These are phyloP conservation scores for Lamproptera curius DNA, from an alignment of 2,888 invertebrate species.

Conservation along the genomic window DNA sequence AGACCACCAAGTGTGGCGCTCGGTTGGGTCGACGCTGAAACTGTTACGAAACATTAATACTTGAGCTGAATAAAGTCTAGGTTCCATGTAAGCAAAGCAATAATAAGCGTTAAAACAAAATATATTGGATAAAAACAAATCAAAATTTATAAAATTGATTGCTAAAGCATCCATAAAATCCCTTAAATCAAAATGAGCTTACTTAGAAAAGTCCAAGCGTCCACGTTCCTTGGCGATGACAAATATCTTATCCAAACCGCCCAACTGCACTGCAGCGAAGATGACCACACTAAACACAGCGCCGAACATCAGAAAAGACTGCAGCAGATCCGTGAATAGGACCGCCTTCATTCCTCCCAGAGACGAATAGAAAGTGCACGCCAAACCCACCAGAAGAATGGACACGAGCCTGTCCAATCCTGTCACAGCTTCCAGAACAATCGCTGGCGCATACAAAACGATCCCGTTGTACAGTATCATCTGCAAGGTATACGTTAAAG, in stretches of 20 bases:
- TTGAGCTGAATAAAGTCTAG: no score
- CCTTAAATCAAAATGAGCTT: conserved; percentile 36
- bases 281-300: conserved; percentile 89
- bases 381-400: conserved; percentile 85
- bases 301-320: conserved; percentile 90
- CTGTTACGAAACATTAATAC: no score
- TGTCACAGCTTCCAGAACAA: conserved; percentile 92
- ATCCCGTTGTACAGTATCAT: conserved; percentile 95
- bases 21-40: conserved; percentile 87
- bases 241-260: conserved; percentile 85
- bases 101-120: no score
- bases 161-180: no score
- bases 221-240: conserved; percentile 82
- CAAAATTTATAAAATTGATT: no score
- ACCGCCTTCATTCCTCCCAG: conserved; percentile 96
- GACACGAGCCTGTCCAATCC: conserved; percentile 86
- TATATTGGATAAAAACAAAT: no score
- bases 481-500: conserved; percentile 91
- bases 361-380: conserved; percentile 92
- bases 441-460: conserved; percentile 94
- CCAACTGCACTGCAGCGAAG: conserved; percentile 83
- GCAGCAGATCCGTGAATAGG: conserved; percentile 90
- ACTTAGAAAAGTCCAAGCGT: conserved; percentile 85
- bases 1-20: conserved; percentile 90
- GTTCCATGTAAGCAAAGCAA: no score